Base-by-base conservation (phyloP, 30 jellyfish, hydroid and myxozoan species). In the Calvadosia cruxmelitensis region DNA sequence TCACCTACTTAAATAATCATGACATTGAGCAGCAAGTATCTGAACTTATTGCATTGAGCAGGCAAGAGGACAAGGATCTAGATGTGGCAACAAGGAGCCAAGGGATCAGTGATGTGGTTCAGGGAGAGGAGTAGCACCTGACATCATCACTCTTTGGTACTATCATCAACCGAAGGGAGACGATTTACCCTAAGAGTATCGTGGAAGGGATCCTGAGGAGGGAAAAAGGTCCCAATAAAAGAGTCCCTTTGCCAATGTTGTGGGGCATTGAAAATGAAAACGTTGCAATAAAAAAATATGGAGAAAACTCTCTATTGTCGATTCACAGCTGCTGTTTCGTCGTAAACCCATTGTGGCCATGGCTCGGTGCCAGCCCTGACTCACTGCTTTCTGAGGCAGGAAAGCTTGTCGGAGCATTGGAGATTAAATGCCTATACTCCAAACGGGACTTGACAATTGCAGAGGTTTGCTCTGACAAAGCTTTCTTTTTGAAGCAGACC, bases 361-460 rank as follows among this genome's bases (percentile, higher is more conserved):
- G 83, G 83, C 67, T 73, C 15, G 78, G 79, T 3, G 83, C 83
- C 15, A 53, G 78, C 67, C 83, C 79, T 35, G 80, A 73, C 52
- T 66, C 57, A 26, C 15, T 73, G 13, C 20, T 53, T 2, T 49
- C 20, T 34, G 34, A 16, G 5, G 49, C 29, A 10, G 83, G 33
- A 3, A 34, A 29, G 29, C 35, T 31, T 20, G 70, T 73, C 34
- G 71, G 66, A 5, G 79, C 66, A 1, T 34, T 73, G 1, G 78
- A 57, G 50, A 31, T 57, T 1, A 73, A 73, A 29, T 53, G 83
- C 52, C 83, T 78, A 31, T 73, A 27, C 26, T 3, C 66, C 27
- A 33, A 16, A 34, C n/a, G 62, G 52, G 78, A 68, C 27, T 23
- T 20, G 71, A 33, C 69, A 3, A 33, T 68, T 23, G n/a, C 5